Evolutionary conservation across 2,888 invertebrate genomes (phyloP), one percentile per base, ranked within the genome.

Genomic region (Fragum whitleyi): DNA sequence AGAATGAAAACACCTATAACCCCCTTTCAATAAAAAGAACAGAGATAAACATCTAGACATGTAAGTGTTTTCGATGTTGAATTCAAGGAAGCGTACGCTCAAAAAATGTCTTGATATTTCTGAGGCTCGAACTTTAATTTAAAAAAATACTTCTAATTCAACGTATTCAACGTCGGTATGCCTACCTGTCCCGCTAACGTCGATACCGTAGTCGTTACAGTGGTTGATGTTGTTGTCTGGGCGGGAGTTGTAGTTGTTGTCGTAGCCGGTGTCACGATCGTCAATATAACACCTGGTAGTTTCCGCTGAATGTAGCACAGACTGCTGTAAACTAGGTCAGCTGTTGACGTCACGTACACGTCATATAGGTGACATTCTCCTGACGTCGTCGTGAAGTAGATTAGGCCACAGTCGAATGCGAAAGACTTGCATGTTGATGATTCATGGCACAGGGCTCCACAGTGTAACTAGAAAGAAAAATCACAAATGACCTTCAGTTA

Each of bases 341-440:
- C 32, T 7, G 39, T 32, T 65, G 65, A 42, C 21, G 65, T 65
- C 39, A 65, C 65, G 26, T 42, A 65, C 3, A 2, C 23, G 23
- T 42, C 9, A 42, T 65, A 65, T 14, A 65, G 65, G 36, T 65
- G 14, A 26, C 65, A 65, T 42, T 39, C 42, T 21, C 65, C 65
- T 23, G 42, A 65, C 23, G 65, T 65, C n/a, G 14, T 11, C 23
- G 65, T 65, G 26, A 65, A 65, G 42, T 39, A 16, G 9, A 42
- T 9, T 7, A 65, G 42, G 9, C 19, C 29, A 36, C 65, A 65
- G 42, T 65, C 65, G 21, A 39, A 42, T 6, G 65, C 21, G 36
- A 65, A 65, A 14, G 65, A 39, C 2, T 42, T 6, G 19, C 65
- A 65, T n/a, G 9, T 9, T 9, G 39, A 11, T 9, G 36, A 1